A percentile compares a stretch with the other conserved stretches of the same genome.
These are phyloP conservation scores for Colinus virginianus DNA, from an alignment of 2,113 vertebrate genomes.

Conservation along the genomic window DNA sequence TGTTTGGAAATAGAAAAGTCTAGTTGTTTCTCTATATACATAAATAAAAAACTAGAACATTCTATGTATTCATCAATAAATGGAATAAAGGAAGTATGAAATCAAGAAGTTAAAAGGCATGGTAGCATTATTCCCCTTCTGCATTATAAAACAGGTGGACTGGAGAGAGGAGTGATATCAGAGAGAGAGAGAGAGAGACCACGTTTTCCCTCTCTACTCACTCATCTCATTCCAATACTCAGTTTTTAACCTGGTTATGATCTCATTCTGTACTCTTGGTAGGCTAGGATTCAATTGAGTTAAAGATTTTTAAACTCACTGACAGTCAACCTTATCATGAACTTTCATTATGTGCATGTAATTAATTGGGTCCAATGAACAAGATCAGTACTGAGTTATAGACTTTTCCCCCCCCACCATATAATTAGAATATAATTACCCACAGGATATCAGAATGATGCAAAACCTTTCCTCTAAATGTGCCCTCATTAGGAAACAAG, in stretches of 20 bases:
- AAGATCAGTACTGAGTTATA: conserved; percentile 86
- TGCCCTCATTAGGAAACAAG: conserved; percentile 87
- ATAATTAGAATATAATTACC: conserved; percentile 92
- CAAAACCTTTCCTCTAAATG: conserved; percentile 88
- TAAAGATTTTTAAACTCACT: conserved; percentile 84
- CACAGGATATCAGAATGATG: conserved; percentile 90
- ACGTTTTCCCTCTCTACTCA: conserved; percentile 31
- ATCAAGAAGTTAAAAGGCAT: not conserved
- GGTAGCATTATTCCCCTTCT: not conserved
- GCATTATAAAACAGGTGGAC: not conserved
- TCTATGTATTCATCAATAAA: not conserved
- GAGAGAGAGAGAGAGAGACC: not conserved
- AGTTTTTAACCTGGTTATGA: conserved; percentile 77
- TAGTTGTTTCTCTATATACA: not conserved
- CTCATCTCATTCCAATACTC: conserved; percentile 65
- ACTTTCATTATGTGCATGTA: conserved; percentile 87
- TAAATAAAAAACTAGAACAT: not conserved
- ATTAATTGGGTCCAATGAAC: conserved; percentile 88
- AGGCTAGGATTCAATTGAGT: conserved; percentile 79
- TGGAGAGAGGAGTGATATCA: not conserved
- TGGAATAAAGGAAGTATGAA: not conserved
- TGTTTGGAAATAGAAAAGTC: not conserved
- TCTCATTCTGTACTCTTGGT: conserved; percentile 71
- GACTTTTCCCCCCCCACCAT: conserved; percentile 80
- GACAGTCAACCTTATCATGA: conserved; percentile 86